Base-by-base conservation (phyloP, 2,888 invertebrate species). In the Xylota segnis region DNA sequence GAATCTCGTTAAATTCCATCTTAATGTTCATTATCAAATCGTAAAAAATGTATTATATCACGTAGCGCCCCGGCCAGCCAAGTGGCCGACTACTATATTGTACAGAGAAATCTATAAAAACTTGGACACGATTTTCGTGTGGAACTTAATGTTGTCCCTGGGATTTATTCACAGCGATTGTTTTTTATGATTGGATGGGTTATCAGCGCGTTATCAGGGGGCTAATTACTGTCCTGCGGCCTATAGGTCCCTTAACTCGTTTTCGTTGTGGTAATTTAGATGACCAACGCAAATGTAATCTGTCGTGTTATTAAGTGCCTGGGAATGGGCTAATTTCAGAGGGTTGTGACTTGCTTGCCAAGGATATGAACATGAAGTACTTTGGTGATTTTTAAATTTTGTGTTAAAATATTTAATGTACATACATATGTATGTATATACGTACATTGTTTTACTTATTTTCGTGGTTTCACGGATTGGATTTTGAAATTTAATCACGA, bases 211-310 rank as follows among this genome's bases (percentile, higher is more conserved):
- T 90, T 90, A 90, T 90, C 90, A 82, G 87, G 87, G 88, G 89
- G 89, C 91, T 91, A 91, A 91, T 91, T 91, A 91, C 90, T 90
- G 89, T 88, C 88, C 87, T 88, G 88, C 87, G 89, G 87, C 87
- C 82, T 86, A 86, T 82, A 83, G 87, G 87, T 88, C 89, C 87
- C 87, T 79, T 70, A 79, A 75, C 87, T 84, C 84, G 70, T 84
- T 84, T 71, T 70, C 75, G 81, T 71, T 76, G 70, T 52, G 75
- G 74, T 84, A 71, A 81, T 84, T 81, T 84, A 81, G 81, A 84
- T 81, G 84, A 71, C 74, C 81, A 70, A 45, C 56, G 79, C 70
- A 66, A 76, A 84, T 71, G 52, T 76, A 78, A 78, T 65, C 79
- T 79, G 50, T 83, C 68, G 66, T 77, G 37, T 68, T 79, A 74